Evolutionary conservation across 1,140 invertebrate genomes (phyloP).

Genomic region (Cydia amplana): DNA sequence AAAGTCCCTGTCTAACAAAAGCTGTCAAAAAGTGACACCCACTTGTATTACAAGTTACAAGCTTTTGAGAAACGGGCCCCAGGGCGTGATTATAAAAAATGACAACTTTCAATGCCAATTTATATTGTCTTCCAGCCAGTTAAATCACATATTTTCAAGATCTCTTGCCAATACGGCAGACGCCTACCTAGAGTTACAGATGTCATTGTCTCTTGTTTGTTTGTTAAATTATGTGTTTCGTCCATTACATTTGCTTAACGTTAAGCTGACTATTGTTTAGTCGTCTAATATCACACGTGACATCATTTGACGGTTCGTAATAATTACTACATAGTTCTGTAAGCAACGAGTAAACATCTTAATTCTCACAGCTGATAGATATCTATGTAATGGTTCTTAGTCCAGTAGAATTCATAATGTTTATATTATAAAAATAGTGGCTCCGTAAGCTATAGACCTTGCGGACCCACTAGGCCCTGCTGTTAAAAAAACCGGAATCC

Average conservation of each 20-base stretch:
- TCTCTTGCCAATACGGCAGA: not conserved
- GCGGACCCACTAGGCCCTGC: too few species aligned
- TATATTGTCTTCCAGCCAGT: not conserved
- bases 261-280: slow-evolving; percentile 15
- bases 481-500: too few species aligned
- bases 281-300: slow-evolving; percentile 15
- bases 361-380: not conserved
- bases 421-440: too few species aligned
- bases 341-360: slow-evolving; percentile 2
- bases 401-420: not conserved
- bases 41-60: too few species aligned
- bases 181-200: slow-evolving; percentile 2
- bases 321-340: not conserved
- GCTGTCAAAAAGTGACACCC: too few species aligned
- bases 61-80: too few species aligned
- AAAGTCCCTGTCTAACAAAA: too few species aligned
- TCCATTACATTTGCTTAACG: slow-evolving; percentile 16
- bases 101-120: not conserved
- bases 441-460: too few species aligned
- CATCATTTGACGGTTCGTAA: not conserved
- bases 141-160: not conserved
- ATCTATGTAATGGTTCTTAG: not conserved
- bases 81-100: not conserved
- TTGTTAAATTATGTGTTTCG: slow-evolving; percentile 17
- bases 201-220: slow-evolving; percentile 6